phyloP scores from a whole-genome alignment of 2,113 vertebrate genomes.

The Cottus gobio region DNA sequence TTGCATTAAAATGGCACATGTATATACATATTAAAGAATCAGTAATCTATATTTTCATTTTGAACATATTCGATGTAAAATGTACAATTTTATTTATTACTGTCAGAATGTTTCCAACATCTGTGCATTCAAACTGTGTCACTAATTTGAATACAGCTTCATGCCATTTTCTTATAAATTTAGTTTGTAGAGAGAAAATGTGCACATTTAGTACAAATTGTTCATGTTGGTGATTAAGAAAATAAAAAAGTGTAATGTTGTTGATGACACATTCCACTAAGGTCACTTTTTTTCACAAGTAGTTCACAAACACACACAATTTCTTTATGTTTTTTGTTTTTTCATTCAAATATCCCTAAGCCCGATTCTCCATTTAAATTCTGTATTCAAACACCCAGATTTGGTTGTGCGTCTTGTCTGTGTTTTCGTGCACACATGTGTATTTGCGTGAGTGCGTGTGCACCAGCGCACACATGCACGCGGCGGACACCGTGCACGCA shows the following conservation, averaged over 20 bases:
- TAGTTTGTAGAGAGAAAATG: not conserved
- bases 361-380: slow-evolving; percentile 53
- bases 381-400: slow-evolving; percentile 43
- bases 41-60: slow-evolving; percentile 10
- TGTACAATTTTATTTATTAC: not conserved
- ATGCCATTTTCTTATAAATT: slow-evolving; percentile 14
- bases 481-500: slow-evolving; percentile 30
- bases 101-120: slow-evolving; percentile 5
- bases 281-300: slow-evolving; percentile 15
- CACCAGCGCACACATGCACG: slow-evolving; percentile 42
- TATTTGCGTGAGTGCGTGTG: slow-evolving; percentile 37
- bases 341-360: slow-evolving; percentile 22
- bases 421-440: slow-evolving; percentile 30
- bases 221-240: not conserved
- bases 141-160: not conserved
- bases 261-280: slow-evolving; percentile 17
- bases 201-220: not conserved
- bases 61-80: not conserved
- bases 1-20: not conserved
- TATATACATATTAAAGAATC: not conserved
- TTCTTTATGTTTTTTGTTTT: too few species aligned
- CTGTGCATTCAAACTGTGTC: not conserved
- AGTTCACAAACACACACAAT: slow-evolving; percentile 14
- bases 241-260: not conserved
- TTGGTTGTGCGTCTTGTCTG: slow-evolving; percentile 29